Percentiles rank a stretch among this genome's conserved stretches.
Conservation (phyloP, 2,888 invertebrate species). For the Caenorhabditis wallacei region DNA sequence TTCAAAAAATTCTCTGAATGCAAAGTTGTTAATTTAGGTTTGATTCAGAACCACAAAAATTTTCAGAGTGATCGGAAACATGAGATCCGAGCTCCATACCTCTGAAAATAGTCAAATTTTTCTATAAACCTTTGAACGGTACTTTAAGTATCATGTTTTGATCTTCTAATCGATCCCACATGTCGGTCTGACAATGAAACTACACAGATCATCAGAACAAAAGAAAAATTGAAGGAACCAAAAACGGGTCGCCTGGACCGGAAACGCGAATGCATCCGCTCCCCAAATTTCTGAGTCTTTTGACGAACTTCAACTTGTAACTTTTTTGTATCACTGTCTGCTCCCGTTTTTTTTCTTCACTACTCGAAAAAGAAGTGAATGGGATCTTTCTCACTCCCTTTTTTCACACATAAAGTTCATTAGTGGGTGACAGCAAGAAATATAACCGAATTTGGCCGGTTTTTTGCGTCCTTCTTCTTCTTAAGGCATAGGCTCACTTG, state of each 20-base stretch:
- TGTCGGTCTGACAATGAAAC: constrained; percentile 26
- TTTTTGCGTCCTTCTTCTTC: constrained; percentile 26
- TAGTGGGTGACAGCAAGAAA: constrained; percentile 55
- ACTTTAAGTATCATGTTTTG: too few relatives aligned
- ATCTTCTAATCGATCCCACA: constrained; percentile 15
- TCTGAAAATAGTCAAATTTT: too few relatives aligned
- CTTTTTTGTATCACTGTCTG: constrained; percentile 29
- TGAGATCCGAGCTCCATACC: too few relatives aligned
- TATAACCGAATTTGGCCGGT: constrained; percentile 57
- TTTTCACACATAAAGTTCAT: constrained; percentile 59
- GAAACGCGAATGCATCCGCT: constrained; percentile 49
- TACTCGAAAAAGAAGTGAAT: constrained; percentile 45
- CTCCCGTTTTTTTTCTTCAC: neutral
- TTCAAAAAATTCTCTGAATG: too few relatives aligned
- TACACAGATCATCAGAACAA: constrained; percentile 36
- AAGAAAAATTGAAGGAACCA: constrained; percentile 8
- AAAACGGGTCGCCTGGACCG: constrained; percentile 13
- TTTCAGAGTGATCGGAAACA: too few relatives aligned
- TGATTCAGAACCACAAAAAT: too few relatives aligned
- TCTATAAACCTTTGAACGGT: too few relatives aligned
- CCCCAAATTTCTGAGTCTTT: constrained; percentile 53
- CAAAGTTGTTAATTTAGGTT: too few relatives aligned
- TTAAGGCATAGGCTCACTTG: neutral
- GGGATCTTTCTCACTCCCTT: constrained; percentile 27
- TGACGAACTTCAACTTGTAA: constrained; percentile 55